Evolutionary conservation across 2,113 vertebrate genomes (phyloP).

Genomic region (Ornithorhynchus anatinus): DNA sequence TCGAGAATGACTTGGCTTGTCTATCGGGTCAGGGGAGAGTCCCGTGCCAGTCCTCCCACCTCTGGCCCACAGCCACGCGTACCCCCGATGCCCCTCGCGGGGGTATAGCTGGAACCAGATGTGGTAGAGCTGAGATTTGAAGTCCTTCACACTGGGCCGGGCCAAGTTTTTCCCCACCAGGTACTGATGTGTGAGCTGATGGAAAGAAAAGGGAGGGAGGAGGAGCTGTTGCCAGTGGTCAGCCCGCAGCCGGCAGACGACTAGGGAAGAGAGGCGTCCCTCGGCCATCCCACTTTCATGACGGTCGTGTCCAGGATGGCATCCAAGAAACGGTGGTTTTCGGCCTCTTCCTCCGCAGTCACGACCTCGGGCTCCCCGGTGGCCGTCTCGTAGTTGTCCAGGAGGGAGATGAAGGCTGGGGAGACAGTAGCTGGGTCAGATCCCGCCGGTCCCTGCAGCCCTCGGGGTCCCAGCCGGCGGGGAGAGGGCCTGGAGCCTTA

Average conservation of each 20-base stretch:
- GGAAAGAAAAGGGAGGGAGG: conserved; percentile 12
- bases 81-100: conserved; percentile 75
- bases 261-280: neutral
- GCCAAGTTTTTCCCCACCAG: conserved; percentile 73
- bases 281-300: conserved; percentile 74
- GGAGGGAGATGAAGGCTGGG: conserved; percentile 77
- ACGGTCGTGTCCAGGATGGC: conserved; percentile 77
- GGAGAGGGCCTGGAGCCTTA: conserved; percentile 57
- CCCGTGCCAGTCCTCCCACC: neutral
- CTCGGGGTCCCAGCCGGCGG: neutral
- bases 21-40: neutral
- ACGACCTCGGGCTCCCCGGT: conserved; percentile 75
- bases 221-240: neutral
- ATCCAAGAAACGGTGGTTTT: conserved; percentile 77
- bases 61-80: conserved; percentile 30
- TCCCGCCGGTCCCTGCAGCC: neutral
- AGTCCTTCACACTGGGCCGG: conserved; percentile 59
- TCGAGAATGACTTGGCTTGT: too few relatives aligned
- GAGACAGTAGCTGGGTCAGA: neutral
- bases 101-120: conserved; percentile 87
- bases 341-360: conserved; percentile 72
- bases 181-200: conserved; percentile 78
- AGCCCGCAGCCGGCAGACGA: rapidly evolving
- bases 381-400: conserved; percentile 82
- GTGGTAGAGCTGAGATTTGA: conserved; percentile 82